These are phyloP conservation scores for Leptosomus discolor DNA, from an alignment of 2,113 vertebrate species.

Conservation along the genomic window DNA sequence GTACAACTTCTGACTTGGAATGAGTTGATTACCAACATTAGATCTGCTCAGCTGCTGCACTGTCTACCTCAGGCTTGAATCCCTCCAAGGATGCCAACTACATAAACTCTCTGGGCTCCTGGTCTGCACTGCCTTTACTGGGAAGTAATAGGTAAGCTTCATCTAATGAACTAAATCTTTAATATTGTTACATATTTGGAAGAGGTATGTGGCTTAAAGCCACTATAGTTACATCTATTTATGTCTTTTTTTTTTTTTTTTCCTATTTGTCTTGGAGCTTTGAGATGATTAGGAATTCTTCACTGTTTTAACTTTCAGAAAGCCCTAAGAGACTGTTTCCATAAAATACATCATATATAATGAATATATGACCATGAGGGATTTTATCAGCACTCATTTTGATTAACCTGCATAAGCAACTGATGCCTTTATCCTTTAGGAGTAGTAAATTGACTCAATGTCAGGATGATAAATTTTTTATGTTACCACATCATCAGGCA, in stretches of 20 bases:
- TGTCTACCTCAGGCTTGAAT: neutral
- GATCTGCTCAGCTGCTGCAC: neutral
- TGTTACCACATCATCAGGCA: neutral
- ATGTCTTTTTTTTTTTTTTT: neutral
- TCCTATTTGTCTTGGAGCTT: neutral
- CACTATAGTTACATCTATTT: neutral
- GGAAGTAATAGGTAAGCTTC: neutral
- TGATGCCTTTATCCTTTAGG: neutral
- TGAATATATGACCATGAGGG: neutral
- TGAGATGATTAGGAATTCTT: neutral
- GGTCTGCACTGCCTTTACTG: accelerated
- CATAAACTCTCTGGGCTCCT: neutral
- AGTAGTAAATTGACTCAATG: neutral
- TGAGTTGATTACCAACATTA: neutral
- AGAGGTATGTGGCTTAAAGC: neutral
- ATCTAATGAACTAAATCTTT: neutral
- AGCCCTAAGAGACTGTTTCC: neutral
- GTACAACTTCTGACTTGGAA: neutral
- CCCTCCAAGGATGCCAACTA: neutral
- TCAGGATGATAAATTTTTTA: neutral
- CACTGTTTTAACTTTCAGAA: neutral
- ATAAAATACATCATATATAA: neutral
- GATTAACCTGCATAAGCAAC: slow-evolving; percentile 17
- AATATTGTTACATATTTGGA: neutral
- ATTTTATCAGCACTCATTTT: slow-evolving; percentile 45